These are phyloP conservation scores for Caenorhabditis angaria DNA, from an alignment of 2,888 invertebrate species.

Conservation along the genomic window DNA sequence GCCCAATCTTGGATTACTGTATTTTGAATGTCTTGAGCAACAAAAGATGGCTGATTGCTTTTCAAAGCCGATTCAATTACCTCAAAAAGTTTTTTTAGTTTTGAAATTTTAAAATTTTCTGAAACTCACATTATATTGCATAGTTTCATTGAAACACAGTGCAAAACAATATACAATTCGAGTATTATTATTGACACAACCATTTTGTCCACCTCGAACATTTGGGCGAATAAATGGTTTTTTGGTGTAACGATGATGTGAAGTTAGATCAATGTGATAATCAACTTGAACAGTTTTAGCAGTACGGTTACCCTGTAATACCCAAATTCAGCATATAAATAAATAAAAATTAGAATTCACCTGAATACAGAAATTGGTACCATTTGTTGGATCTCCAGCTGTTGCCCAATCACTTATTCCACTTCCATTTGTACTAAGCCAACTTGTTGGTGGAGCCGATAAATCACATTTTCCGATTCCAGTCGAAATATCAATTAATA, in stretches of 20 bases:
- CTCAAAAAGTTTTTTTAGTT: slow-evolving; percentile 11
- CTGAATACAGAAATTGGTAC: slow-evolving; percentile 42
- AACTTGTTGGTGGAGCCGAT: slow-evolving; percentile 20
- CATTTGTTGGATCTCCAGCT: slow-evolving; percentile 32
- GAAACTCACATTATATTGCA: slow-evolving; percentile 29
- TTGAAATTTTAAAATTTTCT: neutral
- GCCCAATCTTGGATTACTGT: slow-evolving; percentile 31
- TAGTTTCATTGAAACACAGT: slow-evolving; percentile 36
- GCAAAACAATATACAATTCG: slow-evolving; percentile 40
- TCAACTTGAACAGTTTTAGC: slow-evolving; percentile 34
- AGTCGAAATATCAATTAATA: neutral
- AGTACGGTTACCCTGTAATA: slow-evolving; percentile 21
- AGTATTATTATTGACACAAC: slow-evolving; percentile 30
- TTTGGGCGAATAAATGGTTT: neutral
- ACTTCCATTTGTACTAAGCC: slow-evolving; percentile 43
- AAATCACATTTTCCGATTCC: slow-evolving; percentile 39
- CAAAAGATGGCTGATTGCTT: slow-evolving; percentile 14
- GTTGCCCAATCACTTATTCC: slow-evolving; percentile 46
- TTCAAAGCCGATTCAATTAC: slow-evolving; percentile 38
- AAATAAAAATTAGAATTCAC: slow-evolving; percentile 14
- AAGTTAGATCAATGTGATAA: slow-evolving; percentile 48
- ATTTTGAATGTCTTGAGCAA: slow-evolving; percentile 28
- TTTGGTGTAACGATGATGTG: neutral
- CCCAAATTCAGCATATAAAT: neutral
- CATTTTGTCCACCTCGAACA: slow-evolving; percentile 11